A percentile compares a stretch with the other conserved stretches of the same genome.
These are phyloP conservation scores for Encarsia formosa DNA, from an alignment of 2,888 invertebrate genomes.

Conservation along the genomic window DNA sequence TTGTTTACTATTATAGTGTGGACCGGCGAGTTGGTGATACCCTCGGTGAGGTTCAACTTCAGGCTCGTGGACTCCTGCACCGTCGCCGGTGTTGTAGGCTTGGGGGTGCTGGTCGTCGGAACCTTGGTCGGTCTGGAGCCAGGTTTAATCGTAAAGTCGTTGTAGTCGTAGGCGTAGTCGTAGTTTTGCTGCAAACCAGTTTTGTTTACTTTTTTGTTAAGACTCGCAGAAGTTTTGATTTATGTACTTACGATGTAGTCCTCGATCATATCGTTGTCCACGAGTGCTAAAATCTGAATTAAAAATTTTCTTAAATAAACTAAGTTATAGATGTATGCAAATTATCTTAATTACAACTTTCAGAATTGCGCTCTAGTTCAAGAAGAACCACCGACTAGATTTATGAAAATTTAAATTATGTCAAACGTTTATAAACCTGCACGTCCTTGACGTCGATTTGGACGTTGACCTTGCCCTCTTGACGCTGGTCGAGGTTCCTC, in stretches of 20 bases:
- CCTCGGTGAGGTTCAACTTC: not conserved
- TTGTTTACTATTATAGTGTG: not conserved
- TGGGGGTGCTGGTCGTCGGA: slow-evolving; percentile 2
- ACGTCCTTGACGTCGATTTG: slow-evolving; percentile 76
- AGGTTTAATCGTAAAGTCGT: slow-evolving; percentile 69
- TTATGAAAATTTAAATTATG: too few species aligned
- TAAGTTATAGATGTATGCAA: too few species aligned
- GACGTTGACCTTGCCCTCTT: slow-evolving; percentile 74
- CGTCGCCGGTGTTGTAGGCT: slow-evolving; percentile 1
- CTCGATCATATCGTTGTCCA: slow-evolving; percentile 59
- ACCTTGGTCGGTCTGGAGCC: slow-evolving; percentile 20
- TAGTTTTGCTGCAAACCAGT: too few species aligned
- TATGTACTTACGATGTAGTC: slow-evolving; percentile 60
- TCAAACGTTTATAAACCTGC: too few species aligned
- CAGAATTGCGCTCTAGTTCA: too few species aligned
- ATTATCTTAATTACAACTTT: too few species aligned
- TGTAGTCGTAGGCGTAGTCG: slow-evolving; percentile 70
- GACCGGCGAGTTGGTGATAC: not conserved
- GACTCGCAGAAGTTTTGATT: too few species aligned
- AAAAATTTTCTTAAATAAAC: too few species aligned
- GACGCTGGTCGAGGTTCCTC: slow-evolving; percentile 62
- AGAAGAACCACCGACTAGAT: too few species aligned
- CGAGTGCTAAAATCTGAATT: slow-evolving; percentile 67
- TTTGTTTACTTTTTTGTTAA: too few species aligned
- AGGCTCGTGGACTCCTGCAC: not conserved